Percentiles rank a stretch among this genome's conserved stretches.
Conservation (phyloP, 2,113 vertebrate species). For the Chlamydotis undulata region DNA sequence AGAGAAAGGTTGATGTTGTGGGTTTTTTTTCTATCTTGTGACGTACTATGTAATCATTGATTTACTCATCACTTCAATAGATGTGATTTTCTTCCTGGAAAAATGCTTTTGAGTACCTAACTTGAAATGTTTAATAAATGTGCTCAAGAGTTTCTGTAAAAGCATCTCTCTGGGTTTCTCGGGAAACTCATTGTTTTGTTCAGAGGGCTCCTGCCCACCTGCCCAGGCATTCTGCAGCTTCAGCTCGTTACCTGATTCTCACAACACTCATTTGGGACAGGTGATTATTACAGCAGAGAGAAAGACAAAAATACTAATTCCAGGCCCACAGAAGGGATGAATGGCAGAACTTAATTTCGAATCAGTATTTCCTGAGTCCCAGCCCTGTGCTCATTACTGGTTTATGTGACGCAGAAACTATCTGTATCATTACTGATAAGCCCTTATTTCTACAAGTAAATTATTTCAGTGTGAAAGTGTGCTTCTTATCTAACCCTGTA, state of each 20-base stretch:
- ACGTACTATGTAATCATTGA: background rate
- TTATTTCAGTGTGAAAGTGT: background rate
- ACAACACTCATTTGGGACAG: background rate
- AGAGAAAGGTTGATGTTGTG: background rate
- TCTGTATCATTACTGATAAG: background rate
- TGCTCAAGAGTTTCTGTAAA: background rate
- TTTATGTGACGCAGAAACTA: background rate
- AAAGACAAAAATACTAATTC: background rate
- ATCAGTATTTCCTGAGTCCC: background rate
- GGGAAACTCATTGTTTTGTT: background rate
- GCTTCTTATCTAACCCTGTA: background rate
- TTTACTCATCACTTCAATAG: background rate
- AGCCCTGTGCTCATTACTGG: background rate
- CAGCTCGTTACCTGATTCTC: background rate
- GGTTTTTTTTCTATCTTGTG: background rate
- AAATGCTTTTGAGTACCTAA: background rate
- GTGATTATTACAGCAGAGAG: background rate
- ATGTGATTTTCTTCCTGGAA: background rate
- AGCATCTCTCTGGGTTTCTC: accelerated
- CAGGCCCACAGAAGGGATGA: background rate
- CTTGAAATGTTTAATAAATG: background rate
- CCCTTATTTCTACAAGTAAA: background rate
- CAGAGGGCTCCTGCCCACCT: background rate
- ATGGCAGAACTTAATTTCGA: background rate
- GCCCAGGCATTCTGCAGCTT: background rate